Conservation (phyloP, 2,888 invertebrate genomes). For the Laothoe populi region DNA sequence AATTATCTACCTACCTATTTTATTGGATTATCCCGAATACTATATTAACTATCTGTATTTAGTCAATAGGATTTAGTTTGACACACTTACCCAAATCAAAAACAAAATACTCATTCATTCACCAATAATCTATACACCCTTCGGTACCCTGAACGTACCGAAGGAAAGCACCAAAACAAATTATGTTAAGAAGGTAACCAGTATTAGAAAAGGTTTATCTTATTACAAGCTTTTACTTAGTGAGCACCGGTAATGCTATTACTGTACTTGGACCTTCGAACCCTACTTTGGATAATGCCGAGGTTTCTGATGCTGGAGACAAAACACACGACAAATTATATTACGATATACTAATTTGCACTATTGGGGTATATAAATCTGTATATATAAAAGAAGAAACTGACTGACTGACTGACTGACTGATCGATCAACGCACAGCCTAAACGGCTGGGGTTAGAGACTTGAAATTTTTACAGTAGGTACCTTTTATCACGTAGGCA, state of each 20-base stretch:
- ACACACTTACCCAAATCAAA: constrained; percentile 27
- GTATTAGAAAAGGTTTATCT: constrained; percentile 57
- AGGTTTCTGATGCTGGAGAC: constrained; percentile 36
- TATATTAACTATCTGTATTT: background rate
- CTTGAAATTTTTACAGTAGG: too few relatives aligned
- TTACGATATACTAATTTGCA: constrained; percentile 17
- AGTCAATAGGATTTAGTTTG: background rate
- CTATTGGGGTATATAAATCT: constrained; percentile 2
- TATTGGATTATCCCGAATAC: background rate
- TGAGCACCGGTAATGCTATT: constrained; percentile 59
- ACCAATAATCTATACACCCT: constrained; percentile 39
- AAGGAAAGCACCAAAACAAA: constrained; percentile 51
- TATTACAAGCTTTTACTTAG: constrained; percentile 64
- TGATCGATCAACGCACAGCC: too few relatives aligned
- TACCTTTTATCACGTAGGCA: too few relatives aligned
- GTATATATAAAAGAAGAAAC: background rate
- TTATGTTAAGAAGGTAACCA: constrained; percentile 57
- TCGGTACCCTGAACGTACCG: too few relatives aligned
- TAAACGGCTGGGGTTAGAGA: too few relatives aligned
- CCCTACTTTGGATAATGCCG: constrained; percentile 40
- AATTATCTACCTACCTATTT: background rate
- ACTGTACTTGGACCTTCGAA: constrained; percentile 52
- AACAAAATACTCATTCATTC: constrained; percentile 36
- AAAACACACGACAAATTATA: constrained; percentile 29
- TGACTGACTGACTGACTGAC: too few relatives aligned